Conservation (phyloP, 2,113 vertebrate genomes). For the Zingel zingel region DNA sequence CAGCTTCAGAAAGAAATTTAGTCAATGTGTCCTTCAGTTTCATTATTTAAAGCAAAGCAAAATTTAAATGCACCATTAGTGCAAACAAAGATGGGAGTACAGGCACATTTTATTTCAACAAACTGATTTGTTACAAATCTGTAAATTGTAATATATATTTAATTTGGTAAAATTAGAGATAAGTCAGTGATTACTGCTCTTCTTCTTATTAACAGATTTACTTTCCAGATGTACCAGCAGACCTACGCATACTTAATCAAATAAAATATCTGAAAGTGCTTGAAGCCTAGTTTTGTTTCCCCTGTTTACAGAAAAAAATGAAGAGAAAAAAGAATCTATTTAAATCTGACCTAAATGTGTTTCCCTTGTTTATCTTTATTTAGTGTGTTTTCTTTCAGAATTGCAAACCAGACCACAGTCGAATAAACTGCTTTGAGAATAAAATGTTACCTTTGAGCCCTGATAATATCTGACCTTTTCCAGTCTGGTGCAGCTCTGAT, state of each 20-base stretch:
- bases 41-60: not conserved
- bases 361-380: conserved; percentile 3
- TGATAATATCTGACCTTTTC: conserved; percentile 19
- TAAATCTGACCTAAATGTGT: conserved; percentile 21
- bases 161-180: not conserved
- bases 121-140: not conserved
- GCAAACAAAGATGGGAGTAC: not conserved
- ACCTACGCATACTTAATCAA: not conserved
- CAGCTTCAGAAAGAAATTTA: not conserved
- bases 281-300: conserved; percentile 5
- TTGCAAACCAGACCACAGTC: not conserved
- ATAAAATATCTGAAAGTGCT: not conserved
- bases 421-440: not conserved
- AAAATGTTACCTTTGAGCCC: not conserved
- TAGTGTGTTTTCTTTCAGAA: not conserved
- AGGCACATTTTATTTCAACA: not conserved
- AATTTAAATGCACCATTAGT: not conserved
- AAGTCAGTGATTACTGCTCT: not conserved
- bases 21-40: not conserved
- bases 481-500: conserved; percentile 1
- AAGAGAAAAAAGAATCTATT: conserved; percentile 11
- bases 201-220: not conserved
- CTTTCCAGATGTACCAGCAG: not conserved
- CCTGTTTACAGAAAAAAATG: not conserved
- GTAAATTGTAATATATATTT: not conserved